Evolutionary conservation across 2,888 invertebrate species (phyloP), one percentile per base, ranked within the genome.

Genomic region (Euproctis similis): DNA sequence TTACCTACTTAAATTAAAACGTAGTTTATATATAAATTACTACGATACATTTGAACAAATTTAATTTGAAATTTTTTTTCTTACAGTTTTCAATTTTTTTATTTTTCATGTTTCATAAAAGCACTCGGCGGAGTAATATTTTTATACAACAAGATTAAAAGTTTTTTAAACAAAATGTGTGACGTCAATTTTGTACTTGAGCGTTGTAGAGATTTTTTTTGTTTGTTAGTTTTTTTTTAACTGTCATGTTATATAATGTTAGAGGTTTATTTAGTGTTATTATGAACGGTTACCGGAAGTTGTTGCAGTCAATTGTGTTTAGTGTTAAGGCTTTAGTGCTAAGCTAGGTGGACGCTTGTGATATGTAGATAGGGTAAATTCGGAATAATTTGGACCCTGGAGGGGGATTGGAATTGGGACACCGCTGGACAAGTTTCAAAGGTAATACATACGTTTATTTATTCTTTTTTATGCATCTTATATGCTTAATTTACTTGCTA

Each of bases 281-380:
- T n/a, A 73, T 66, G 75, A 56, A 69, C 59, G 50, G 76, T 78
- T 78, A 80, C 76, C 77, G 67, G 67, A 66, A 63, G 67, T 75
- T 73, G 68, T 75, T 71, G 58, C 64, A 62, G 66, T 78, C 74
- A 73, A 74, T 78, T 77, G 77, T 80, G 77, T 77, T 77, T 78
- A n/a, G n/a, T n/a, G 69, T 54, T 54, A 71, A 67, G 62, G 73
- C 69, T 68, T 74, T 80, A 82, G 80, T 73, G 63, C 63, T 73
- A 74, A 76, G 81, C 78, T 81, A 81, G 81, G 76, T 76, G 74
- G 75, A 71, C 76, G 80, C 80, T 81, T 81, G 80, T 82, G 78
- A 82, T 80, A 80, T 73, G 74, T 73, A 74, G 69, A 58, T 76
- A 75, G 73, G 66, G 54, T 64, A 55, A 56, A n/a, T n/a, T 59